A percentile compares a stretch with the other conserved stretches of the same genome.
These are phyloP conservation scores for Malurus cyaneus DNA, from an alignment of 2,113 vertebrate genomes.

Conservation along the genomic window DNA sequence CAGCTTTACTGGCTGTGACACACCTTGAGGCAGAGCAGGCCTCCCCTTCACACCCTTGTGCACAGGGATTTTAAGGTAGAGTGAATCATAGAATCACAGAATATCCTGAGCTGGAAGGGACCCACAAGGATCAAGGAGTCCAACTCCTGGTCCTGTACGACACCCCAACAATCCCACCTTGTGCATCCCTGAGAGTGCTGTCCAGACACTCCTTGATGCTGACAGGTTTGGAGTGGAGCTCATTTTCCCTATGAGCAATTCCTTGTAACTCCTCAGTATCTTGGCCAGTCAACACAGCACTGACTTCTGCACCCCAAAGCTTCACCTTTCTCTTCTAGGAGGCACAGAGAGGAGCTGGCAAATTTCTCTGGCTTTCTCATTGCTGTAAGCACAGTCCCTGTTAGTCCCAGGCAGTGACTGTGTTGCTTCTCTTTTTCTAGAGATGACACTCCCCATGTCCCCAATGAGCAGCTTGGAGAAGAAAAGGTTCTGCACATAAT, in stretches of 20 bases:
- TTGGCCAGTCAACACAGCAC: neutral
- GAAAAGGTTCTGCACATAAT: slow-evolving; percentile 83
- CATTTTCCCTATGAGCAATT: neutral
- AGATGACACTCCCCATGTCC: slow-evolving; percentile 92
- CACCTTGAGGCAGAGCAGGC: neutral
- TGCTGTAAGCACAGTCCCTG: neutral
- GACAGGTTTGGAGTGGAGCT: neutral
- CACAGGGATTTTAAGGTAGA: neutral
- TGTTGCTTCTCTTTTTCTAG: slow-evolving; percentile 66
- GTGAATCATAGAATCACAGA: neutral
- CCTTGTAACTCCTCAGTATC: neutral
- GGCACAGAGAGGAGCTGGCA: neutral
- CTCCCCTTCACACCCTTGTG: neutral
- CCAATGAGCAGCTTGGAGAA: slow-evolving; percentile 82
- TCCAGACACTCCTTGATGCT: neutral
- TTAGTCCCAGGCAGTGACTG: neutral
- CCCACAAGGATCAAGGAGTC: neutral
- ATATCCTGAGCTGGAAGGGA: neutral
- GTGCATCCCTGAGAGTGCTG: neutral
- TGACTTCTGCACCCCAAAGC: neutral
- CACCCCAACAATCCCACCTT: neutral
- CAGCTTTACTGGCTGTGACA: neutral
- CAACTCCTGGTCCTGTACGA: neutral
- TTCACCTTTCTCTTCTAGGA: neutral
- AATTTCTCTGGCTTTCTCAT: neutral